Percentiles rank a stretch among this genome's conserved stretches.
These are phyloP conservation scores for Cisticola juncidis DNA, from an alignment of 2,113 vertebrate species.

Conservation along the genomic window DNA sequence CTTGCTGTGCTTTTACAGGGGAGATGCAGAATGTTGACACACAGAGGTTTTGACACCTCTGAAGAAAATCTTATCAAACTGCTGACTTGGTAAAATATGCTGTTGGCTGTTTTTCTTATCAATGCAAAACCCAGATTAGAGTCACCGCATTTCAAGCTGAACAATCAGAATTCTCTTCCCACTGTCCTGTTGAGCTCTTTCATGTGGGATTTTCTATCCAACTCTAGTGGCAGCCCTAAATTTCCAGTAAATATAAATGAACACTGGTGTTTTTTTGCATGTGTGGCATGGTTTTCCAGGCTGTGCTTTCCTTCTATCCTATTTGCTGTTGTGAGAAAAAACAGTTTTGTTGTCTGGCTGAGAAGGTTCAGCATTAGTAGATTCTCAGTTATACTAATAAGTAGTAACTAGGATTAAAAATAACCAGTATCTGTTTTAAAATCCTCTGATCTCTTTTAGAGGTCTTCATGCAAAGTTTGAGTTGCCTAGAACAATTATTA, in stretches of 20 bases:
- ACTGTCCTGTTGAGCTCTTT: neutral
- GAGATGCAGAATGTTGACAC: neutral
- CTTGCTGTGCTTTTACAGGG: neutral
- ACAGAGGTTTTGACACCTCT: neutral
- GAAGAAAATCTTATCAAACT: neutral
- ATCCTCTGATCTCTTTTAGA: neutral
- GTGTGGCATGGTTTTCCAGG: neutral
- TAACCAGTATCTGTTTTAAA: neutral
- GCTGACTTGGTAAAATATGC: neutral
- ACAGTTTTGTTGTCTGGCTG: neutral
- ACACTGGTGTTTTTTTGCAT: neutral
- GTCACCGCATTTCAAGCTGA: neutral
- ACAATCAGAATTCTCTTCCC: neutral
- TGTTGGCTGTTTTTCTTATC: neutral
- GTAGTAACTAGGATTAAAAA: neutral
- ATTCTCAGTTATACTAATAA: neutral
- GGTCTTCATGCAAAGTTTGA: neutral
- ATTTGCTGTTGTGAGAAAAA: neutral
- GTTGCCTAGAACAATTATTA: neutral
- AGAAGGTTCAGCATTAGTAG: neutral
- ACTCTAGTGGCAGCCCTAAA: neutral
- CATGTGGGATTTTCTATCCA: neutral
- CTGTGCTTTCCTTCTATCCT: neutral
- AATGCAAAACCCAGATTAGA: neutral
- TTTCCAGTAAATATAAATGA: neutral